Evolutionary conservation across 2,888 invertebrate genomes (phyloP), one percentile per base, ranked within the genome.

Genomic region (Drosophila nigritarsus): DNA sequence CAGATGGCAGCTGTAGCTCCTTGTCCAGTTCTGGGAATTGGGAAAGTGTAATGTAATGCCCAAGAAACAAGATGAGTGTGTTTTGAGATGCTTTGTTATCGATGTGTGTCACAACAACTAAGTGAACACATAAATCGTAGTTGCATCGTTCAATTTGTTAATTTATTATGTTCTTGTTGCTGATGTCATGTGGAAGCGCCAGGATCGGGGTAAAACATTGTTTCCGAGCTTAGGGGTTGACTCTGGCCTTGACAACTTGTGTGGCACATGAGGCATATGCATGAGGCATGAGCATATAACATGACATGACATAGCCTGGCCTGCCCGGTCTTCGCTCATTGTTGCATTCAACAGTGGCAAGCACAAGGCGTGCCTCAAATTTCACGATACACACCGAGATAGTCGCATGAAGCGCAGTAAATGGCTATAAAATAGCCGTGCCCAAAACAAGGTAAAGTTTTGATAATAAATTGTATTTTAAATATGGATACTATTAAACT

Each of bases 21-120:
- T 73, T 42, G 50, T 38, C 24, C 66, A 56, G 29, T 76, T 76
- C 73, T 48, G 50, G 30, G 73, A 77, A 73, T 3, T 20, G 50
- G 1, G 9, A 54, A 48, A 50, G 38, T 67, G 76, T 76, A 76
- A 75, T 76, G 40, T 20, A 66, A 75, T 59, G 73, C 76, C 58
- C 50, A 55, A 38, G 15, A 61, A 71, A 56, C 30, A 42, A 42
- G 42, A 42, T 18, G 30, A 30, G 58, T 53, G 80, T 78, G 73
- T 82, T 67, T 67, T 40, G 9, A 84, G 80, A 83, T 82, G 62
- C 69, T 64, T 54, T 66, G 65, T 71, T 78, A 78, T 83, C 81
- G 85, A 80, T 53, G 53, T 70, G 68, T 76, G 83, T 86, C 79
- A 82, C 60, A 80, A 82, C 75, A 83, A 66, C 53, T 65, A 83